phyloP scores from a whole-genome alignment of 2,113 vertebrate species.

The Mixornis gularis region DNA sequence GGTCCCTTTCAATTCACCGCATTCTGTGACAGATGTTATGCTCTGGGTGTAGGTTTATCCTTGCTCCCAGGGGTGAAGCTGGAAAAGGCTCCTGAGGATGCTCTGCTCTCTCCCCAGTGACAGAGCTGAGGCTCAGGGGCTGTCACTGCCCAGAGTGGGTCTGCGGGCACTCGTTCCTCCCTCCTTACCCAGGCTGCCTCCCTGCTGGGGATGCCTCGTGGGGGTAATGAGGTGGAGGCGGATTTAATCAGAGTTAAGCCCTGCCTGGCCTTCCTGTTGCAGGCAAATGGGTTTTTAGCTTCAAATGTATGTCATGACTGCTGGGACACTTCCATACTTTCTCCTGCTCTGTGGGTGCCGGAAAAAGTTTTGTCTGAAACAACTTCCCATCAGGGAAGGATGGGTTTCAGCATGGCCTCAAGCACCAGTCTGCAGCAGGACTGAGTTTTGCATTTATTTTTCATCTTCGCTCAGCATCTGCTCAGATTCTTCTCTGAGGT shows the following conservation, averaged over 20 bases:
- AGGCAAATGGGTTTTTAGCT: background rate
- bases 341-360: background rate
- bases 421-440: background rate
- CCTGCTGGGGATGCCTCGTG: background rate
- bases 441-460: background rate
- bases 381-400: background rate
- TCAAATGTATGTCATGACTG: background rate
- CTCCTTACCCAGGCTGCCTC: background rate
- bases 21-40: background rate
- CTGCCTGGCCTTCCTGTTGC: background rate
- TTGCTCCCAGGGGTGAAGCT: background rate
- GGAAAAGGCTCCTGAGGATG: background rate
- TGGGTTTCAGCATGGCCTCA: background rate
- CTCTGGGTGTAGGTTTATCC: background rate
- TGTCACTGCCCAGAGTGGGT: background rate
- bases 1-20: background rate
- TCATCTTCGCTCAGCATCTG: background rate
- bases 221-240: background rate
- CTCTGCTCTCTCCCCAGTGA: background rate
- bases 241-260: background rate
- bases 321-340: background rate
- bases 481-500: background rate
- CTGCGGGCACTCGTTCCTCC: accelerated
- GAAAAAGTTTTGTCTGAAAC: background rate
- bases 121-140: background rate